Base-by-base conservation (phyloP, 2,888 invertebrate genomes). In the Heterodera filipjevi region DNA sequence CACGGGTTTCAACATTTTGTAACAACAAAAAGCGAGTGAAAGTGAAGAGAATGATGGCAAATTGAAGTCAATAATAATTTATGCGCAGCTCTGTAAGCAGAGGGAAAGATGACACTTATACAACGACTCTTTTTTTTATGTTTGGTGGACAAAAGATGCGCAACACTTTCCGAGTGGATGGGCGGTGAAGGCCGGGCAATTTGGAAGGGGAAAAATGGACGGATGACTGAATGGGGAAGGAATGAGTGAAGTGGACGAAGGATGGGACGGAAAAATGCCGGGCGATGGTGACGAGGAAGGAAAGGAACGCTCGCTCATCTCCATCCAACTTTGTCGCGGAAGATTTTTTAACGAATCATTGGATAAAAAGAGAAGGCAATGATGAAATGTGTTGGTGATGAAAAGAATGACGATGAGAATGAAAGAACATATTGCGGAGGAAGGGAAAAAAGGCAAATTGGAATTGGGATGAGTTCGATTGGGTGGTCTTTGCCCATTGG, bases 1-100 rank as follows among this genome's bases (percentile, higher is more conserved):
- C 22, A 82, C 78, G 44, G 80, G 80, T 44, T 78, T 80, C 59
- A 80, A 27, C 71, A 71, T 77, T 75, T 59, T 59, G 39, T 10
- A 39, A 39, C 8, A 39, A 39, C 39, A 39, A 39, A 39, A 39
- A 39, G 6, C 39, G 12, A 16, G 68, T 19, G 32, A 14, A 68
- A 19, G 32, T 68, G 68, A 32, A 32, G 49, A 49, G 49, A 49
- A 49, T 49, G 16, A 35, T 68, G 19, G 68, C 22, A 16, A 35
- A 27, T 6, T 10, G 10, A 6, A 49, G 16, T n/a, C 59, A 59
- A 27, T 6, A 33, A 75, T 3, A 33, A 75, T 39, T 75, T 75
- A 30, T n/a, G 66, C 49, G 22, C 30, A 10, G 59, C 22, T 32
- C 33, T 68, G 27, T 27, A 35, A 14, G 33, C 33, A 33, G 32